These are phyloP conservation scores for Drosophila mercatorum DNA, from an alignment of 2,888 invertebrate genomes.

Conservation along the genomic window DNA sequence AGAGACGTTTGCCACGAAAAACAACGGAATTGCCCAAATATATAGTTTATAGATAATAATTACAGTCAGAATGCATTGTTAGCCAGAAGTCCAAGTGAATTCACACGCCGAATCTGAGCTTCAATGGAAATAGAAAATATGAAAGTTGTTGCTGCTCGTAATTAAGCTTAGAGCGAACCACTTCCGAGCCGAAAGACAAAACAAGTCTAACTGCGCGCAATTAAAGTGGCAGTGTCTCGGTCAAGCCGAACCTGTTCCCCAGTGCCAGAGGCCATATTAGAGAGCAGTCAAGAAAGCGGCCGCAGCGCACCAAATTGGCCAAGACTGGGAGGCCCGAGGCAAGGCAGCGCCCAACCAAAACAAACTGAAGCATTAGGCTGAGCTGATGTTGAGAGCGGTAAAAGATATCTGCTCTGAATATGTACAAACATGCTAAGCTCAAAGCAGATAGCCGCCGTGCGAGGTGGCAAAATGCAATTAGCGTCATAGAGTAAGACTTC, in stretches of 20 bases:
- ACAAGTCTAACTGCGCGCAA: slow-evolving; percentile 72
- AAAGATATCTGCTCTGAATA: background rate
- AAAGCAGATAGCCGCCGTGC: slow-evolving; percentile 57
- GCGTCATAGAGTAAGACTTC: slow-evolving; percentile 38
- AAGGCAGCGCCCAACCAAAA: slow-evolving; percentile 28
- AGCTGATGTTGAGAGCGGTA: no score
- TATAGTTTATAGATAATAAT: background rate
- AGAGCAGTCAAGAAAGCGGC: slow-evolving; percentile 46
- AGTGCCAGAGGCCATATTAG: slow-evolving; percentile 35
- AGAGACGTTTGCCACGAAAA: no score
- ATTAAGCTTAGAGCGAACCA: slow-evolving; percentile 44
- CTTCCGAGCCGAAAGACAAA: slow-evolving; percentile 55
- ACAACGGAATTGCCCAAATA: background rate
- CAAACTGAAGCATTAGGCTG: slow-evolving; percentile 2
- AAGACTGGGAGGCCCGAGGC: slow-evolving; percentile 33
- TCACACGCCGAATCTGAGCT: slow-evolving; percentile 31
- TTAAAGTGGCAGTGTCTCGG: slow-evolving; percentile 64
- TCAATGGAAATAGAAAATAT: slow-evolving; percentile 55
- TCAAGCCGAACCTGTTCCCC: slow-evolving; percentile 68
- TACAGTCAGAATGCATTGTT: slow-evolving; percentile 1
- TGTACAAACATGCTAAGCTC: slow-evolving; percentile 6
- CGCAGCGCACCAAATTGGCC: slow-evolving; percentile 16
- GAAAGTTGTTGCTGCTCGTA: slow-evolving; percentile 59
- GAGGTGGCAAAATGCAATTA: slow-evolving; percentile 47
- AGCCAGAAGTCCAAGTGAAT: background rate